Base-by-base conservation (phyloP, 2,888 invertebrate species). In the Idaea dimidiata region DNA sequence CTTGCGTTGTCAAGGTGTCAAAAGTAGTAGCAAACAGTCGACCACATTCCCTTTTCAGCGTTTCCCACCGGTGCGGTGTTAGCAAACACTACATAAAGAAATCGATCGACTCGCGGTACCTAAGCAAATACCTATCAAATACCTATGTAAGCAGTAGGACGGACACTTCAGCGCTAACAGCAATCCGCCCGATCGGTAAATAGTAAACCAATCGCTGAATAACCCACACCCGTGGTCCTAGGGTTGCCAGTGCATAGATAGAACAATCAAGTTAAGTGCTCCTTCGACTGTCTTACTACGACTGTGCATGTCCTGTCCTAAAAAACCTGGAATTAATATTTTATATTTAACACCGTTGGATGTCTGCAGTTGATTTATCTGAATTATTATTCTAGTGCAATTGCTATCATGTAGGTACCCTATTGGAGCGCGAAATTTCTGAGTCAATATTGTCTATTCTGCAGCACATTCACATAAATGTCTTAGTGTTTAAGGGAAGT, bases 121-220 rank as follows among this genome's bases (percentile, higher is more conserved):
- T 43, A 43, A 3, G 43, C 43, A 43, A 43, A 43, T 43, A 43
- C 43, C 43, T 43, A 43, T 43, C 43, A 43, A 43, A 43, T 43
- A 43, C 43, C 14, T 43, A 43, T 43, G 43, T 43, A 43, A 14
- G 43, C 14, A 24, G 24, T 24, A 24, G 43, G 7, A 43, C 43
- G 58, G 74, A 77, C 77, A 77, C 80, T 81, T 76, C 78, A 73
- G 78, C 76, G 72, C 73, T 78, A 74, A 76, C 77, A 79, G 80
- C 81, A 80, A 83, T 83, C 81, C 79, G 73, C 73, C 77, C 72
- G 74, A 76, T 79, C 79, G 77, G 85, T 79, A 83, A 85, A 87
- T 80, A 87, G 81, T 79, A 78, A 84, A 85, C 83, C 85, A 84
- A 87, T 87, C 84, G 79, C 73, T 68, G 66, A 63, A 60, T 59